Base-by-base conservation (phyloP, 1,140 invertebrate genomes). In the Leguminivora glycinivorella region DNA sequence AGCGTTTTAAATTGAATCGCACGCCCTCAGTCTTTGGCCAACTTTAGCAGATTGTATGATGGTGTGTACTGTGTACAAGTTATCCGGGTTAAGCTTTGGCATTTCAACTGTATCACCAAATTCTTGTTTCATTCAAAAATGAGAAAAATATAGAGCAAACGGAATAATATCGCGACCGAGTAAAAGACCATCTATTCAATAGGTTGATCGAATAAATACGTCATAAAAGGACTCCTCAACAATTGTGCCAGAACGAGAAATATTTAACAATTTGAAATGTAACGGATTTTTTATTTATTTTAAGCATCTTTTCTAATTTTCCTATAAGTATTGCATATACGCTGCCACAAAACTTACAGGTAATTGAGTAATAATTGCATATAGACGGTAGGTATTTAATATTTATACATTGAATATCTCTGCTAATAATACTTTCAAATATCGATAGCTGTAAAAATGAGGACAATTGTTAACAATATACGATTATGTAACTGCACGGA, bases 1-100 rank as follows among this genome's bases (percentile, higher is more conserved):
- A 90, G 85, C 87, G 84, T 88, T 86, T 85, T 81, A 83, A 85
- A 84, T 84, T 82, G 77, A 82, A 83, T 82, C 77, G 80, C 72
- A 78, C 75, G 82, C 83, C 80, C 84, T 84, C 79, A 77, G 73
- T 69, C 76, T 76, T 81, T 81, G 74, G 58, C 25, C 58, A 63
- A 29, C 26, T 63, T 63, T 29, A 17, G 17, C 58, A 17, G 38
- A 40, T 40, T 40, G 47, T 52, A 52, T 3, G 47, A n/a, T 19
- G 7, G 47, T 22, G 10, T 52, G 47, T 52, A 52, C 40, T 17
- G 14, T 43, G 34, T 38, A 38, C 34, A 12, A 17, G 4, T 52
- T 14, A 52, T 52, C 43, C 19, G 43, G 43, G 43, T 52, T 52
- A 43, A 17, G 38, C 38, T 43, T n/a, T 52, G 40, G 40, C n/a